Conservation (phyloP, 2,113 vertebrate genomes). For the Hassar affinis region DNA sequence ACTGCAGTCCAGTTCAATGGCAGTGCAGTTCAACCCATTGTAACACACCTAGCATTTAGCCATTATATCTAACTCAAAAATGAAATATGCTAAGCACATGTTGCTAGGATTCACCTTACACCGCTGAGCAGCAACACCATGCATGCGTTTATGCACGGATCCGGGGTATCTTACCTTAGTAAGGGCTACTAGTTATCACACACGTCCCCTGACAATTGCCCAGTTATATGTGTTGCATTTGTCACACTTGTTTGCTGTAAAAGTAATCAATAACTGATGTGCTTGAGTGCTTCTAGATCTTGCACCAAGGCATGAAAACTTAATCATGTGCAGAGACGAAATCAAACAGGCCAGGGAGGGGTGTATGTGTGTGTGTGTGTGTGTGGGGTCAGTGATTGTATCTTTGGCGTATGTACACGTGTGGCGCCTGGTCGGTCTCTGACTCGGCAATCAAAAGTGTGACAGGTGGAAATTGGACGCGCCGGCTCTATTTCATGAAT, state of each 20-base stretch:
- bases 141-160: constrained; percentile 42
- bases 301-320: constrained; percentile 99
- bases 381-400: constrained; percentile 65
- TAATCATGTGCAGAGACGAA: constrained; percentile 86
- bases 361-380: constrained; percentile 40
- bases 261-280: constrained; percentile 99
- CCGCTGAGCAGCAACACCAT: not conserved
- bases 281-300: constrained; percentile 98
- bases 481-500: constrained; percentile 86
- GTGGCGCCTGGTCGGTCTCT: constrained; percentile 68
- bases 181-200: constrained; percentile 78
- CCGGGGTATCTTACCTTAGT: constrained; percentile 66
- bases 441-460: constrained; percentile 88
- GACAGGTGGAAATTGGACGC: constrained; percentile 89
- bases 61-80: not conserved
- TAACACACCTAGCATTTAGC: not conserved
- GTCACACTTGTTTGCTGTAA: constrained; percentile 94
- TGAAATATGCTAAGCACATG: not conserved
- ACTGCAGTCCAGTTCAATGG: not conserved
- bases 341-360: constrained; percentile 85
- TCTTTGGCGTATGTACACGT: constrained; percentile 72
- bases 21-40: not conserved
- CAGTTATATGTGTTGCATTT: constrained; percentile 98
- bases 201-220: constrained; percentile 94
- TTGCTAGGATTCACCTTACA: not conserved